Evolutionary conservation across 2,888 invertebrate species (phyloP), one percentile per base, ranked within the genome.

Genomic region (Eristalis tenax): DNA sequence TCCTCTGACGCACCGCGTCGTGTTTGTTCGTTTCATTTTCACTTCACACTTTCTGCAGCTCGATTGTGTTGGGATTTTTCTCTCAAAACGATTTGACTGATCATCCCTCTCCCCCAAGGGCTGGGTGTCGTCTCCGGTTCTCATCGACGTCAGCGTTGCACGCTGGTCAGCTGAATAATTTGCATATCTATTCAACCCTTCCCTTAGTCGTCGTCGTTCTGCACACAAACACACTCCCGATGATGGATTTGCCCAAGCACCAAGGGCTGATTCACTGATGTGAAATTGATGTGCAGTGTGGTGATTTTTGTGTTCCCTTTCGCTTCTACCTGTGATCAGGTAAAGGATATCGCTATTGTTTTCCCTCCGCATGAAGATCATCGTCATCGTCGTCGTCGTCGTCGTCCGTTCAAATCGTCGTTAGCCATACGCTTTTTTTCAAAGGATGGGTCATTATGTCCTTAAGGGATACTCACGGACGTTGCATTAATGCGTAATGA

Each of bases 371-470:
- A 28, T 6, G 43, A 50, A 50, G 43, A 50, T 50, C 35, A 43
- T 43, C 43, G 43, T 5, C 15, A 13, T 15, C 43, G 1, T 35
- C 35, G 35, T 35, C 61, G n/a, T 26, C 13, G 61, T 61, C 28
- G 66, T 65, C 66, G 82, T 85, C 81, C 85, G 71, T 80, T 63
- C 40, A 69, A 38, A 66, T 77, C 40, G 56, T 40, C 40, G 61
- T 40, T 69, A 4, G 56, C 22, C n/a, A 40, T 59, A 59, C 32
- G 10, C 69, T 50, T 22, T 50, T 22, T 59, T 22, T 79, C 18
- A 78, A 78, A 86, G 85, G 85, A 86, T 86, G 83, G 86, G 86
- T 86, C 86, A 86, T 86, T 86, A 86, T 75, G 86, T 86, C 86
- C 86, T 86, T 79, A 86, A 82, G 78, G 83, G 70, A 86, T 83